These are phyloP conservation scores for Oscheius sp. DNA, from an alignment of 2,888 invertebrate species.

Conservation along the genomic window DNA sequence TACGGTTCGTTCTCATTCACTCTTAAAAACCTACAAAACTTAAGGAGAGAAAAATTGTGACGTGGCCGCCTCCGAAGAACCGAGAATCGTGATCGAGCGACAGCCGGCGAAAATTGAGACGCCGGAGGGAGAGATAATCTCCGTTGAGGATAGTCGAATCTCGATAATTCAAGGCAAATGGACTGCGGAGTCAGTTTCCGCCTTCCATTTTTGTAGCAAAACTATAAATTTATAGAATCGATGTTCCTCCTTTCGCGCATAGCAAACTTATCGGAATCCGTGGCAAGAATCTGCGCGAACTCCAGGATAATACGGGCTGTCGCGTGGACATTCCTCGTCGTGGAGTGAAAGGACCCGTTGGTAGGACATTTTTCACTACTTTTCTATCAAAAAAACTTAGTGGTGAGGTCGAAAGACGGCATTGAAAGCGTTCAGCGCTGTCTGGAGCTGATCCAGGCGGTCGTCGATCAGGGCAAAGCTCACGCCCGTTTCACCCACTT, in stretches of 20 bases:
- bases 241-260: slow-evolving; percentile 18
- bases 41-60: neutral
- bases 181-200: slow-evolving; percentile 7
- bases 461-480: slow-evolving; percentile 38
- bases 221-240: neutral
- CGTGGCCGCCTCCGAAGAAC: neutral
- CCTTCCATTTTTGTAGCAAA: neutral
- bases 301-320: slow-evolving; percentile 50
- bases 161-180: neutral
- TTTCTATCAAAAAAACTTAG: slow-evolving; percentile 32
- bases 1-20: neutral
- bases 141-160: slow-evolving; percentile 8
- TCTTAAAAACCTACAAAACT: neutral
- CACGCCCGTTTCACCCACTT: slow-evolving; percentile 46
- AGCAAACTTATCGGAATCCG: slow-evolving; percentile 26
- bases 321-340: slow-evolving; percentile 45
- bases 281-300: slow-evolving; percentile 4
- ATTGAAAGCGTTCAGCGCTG: slow-evolving; percentile 52
- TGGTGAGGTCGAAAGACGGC: slow-evolving; percentile 42
- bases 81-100: neutral
- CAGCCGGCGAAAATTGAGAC: neutral
- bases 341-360: slow-evolving; percentile 37
- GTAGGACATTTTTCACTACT: slow-evolving; percentile 32
- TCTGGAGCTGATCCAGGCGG: slow-evolving; percentile 49
- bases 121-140: neutral